These are phyloP conservation scores for Leptogaster cylindrica DNA, from an alignment of 2,888 invertebrate genomes.

Conservation along the genomic window DNA sequence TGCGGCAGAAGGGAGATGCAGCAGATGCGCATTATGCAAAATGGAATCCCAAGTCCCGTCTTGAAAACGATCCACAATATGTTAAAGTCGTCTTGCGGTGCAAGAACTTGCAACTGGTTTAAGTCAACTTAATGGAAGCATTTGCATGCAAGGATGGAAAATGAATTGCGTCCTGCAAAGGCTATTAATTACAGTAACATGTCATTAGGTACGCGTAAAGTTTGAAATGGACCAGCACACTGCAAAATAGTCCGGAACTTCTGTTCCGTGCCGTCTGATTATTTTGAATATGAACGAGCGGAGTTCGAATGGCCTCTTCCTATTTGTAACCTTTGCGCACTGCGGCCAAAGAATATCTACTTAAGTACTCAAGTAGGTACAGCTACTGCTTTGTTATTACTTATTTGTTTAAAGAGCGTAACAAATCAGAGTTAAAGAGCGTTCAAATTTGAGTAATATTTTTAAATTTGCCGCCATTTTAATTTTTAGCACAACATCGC, in stretches of 20 bases:
- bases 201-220: conserved; percentile 50
- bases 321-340: no score
- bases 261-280: not conserved
- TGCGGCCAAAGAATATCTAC: no score
- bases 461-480: no score
- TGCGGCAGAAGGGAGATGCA: conserved; percentile 37
- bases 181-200: conserved; percentile 52
- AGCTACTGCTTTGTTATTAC: no score
- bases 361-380: no score
- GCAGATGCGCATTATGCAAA: conserved; percentile 52
- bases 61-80: conserved; percentile 47
- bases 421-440: no score
- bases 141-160: conserved; percentile 50
- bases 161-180: conserved; percentile 49
- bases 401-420: no score
- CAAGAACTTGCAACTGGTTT: conserved; percentile 44
- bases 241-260: conserved; percentile 24
- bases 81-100: conserved; percentile 42
- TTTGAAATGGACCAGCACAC: conserved; percentile 48
- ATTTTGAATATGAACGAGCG: no score
- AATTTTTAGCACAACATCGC: no score
- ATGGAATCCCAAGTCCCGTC: conserved; percentile 50
- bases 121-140: conserved; percentile 51
- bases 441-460: no score
- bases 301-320: no score